Evolutionary conservation across 2,797 vertebrate genomes (phyloP).

Genomic region (Avahi laniger): DNA sequence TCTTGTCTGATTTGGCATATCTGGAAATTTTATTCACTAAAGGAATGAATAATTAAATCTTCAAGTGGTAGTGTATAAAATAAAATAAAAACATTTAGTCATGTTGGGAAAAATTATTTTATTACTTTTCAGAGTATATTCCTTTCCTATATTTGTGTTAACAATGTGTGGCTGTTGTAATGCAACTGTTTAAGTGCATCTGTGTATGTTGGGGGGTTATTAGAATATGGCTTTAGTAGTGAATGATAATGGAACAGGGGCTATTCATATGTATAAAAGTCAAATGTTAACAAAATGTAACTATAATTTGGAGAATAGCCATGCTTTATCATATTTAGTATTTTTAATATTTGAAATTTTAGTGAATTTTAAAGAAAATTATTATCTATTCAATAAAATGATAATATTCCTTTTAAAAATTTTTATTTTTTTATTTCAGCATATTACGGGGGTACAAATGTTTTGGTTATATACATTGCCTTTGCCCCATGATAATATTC

Average conservation of each 20-base stretch:
- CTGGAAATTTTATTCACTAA: neutral
- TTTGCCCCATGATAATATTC: neutral
- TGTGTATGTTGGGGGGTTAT: neutral
- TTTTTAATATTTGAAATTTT: conserved; percentile 20
- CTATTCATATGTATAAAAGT: neutral
- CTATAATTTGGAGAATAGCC: neutral
- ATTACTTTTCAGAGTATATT: neutral
- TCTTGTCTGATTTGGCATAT: neutral
- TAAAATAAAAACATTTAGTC: neutral
- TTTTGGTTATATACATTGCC: too few relatives aligned
- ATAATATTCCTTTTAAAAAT: neutral
- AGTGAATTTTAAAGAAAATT: neutral
- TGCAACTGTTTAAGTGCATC: neutral
- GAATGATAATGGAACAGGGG: neutral
- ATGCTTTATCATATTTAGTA: neutral
- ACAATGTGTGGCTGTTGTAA: neutral
- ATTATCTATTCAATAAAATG: neutral
- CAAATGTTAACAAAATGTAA: neutral
- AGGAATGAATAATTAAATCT: neutral
- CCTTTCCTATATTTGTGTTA: neutral
- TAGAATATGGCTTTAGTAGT: neutral
- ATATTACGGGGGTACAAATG: too few relatives aligned
- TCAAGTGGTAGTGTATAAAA: neutral
- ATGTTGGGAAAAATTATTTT: neutral
- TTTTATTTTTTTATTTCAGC: too few relatives aligned